Evolutionary conservation across 2,797 vertebrate genomes (phyloP), one percentile per base, ranked within the genome.

Genomic region (Aplochiton taeniatus): DNA sequence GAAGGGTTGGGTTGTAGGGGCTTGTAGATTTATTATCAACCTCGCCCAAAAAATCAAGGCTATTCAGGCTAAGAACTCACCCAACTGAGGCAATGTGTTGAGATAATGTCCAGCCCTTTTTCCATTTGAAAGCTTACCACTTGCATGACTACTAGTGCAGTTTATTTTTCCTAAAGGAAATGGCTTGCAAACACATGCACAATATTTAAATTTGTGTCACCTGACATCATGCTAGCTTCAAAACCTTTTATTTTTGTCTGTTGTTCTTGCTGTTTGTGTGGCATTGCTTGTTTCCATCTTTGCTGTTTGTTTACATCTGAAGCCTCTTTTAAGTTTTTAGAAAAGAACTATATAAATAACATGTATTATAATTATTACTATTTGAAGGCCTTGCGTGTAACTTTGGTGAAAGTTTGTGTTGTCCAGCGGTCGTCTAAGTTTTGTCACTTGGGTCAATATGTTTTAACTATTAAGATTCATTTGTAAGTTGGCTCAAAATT

Each of bases 391-490:
- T 31, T 57, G 56, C 45, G 47, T 48, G 47, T 55, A 51, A 58
- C 50, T 70, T 63, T 19, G 31, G 9, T 50, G 68, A 72, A 66
- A 72, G 63, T 83, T 82, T 76, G 61, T 68, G 49, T 52, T 72
- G 56, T 69, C 63, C 54, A 44, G 53, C n/a, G 63, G 66, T 77
- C 71, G 79, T 72, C 77, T 78, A 64, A 55, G 69, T 57, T 64
- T 47, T 65, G 72, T 85, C 78, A 86, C 82, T 81, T 83, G 83
- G 77, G 70, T 78, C 72, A 74, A 65, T 75, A 66, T 83, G 85
- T 86, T 88, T 82, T 77, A 81, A 81, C 81, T 83, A 73, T 79
- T 76, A 80, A 68, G 76, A 72, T 74, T 85, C 76, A 74, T 75
- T n/a, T n/a, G n/a, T n/a, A n/a, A 54, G 74, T 73, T 72, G 64